phyloP scores from a whole-genome alignment of 2,888 invertebrate species.

The Ectemnius lituratus region DNA sequence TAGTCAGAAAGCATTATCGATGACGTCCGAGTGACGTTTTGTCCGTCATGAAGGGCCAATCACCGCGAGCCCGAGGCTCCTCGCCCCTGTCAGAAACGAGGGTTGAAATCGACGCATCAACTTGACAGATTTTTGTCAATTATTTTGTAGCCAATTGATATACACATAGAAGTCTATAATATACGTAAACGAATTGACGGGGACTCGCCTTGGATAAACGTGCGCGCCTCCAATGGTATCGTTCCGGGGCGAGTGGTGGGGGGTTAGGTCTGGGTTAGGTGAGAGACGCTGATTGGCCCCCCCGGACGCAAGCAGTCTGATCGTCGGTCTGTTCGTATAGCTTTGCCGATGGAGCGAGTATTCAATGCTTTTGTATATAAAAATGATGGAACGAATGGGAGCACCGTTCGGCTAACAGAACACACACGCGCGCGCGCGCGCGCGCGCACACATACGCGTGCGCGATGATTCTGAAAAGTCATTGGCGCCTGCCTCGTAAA shows the following conservation, averaged over 20 bases:
- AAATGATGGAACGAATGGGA: constrained; percentile 14
- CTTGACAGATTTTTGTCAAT: constrained; percentile 71
- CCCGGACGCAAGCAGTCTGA: constrained; percentile 50
- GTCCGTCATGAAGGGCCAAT: not conserved
- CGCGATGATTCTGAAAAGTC: too few species aligned
- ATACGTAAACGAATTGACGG: not conserved
- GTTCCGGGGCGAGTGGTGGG: too few species aligned
- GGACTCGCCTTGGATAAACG: too few species aligned
- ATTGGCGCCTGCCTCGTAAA: constrained; percentile 20
- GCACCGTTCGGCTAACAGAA: constrained; percentile 3
- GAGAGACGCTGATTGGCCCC: too few species aligned
- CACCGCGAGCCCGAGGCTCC: not conserved
- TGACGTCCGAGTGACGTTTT: not conserved
- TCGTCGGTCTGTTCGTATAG: constrained; percentile 48
- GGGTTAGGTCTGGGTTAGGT: too few species aligned
- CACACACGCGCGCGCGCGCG: not conserved
- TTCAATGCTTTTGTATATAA: constrained; percentile 75
- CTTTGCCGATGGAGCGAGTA: constrained; percentile 65
- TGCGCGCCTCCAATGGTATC: too few species aligned
- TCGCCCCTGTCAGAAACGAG: not conserved
- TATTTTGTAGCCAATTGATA: constrained; percentile 67
- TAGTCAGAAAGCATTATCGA: not conserved
- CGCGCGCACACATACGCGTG: too few species aligned
- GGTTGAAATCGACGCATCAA: constrained; percentile 36
- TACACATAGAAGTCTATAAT: constrained; percentile 38